Conservation (phyloP, 2,113 vertebrate species). For the Taurulus bubalis region DNA sequence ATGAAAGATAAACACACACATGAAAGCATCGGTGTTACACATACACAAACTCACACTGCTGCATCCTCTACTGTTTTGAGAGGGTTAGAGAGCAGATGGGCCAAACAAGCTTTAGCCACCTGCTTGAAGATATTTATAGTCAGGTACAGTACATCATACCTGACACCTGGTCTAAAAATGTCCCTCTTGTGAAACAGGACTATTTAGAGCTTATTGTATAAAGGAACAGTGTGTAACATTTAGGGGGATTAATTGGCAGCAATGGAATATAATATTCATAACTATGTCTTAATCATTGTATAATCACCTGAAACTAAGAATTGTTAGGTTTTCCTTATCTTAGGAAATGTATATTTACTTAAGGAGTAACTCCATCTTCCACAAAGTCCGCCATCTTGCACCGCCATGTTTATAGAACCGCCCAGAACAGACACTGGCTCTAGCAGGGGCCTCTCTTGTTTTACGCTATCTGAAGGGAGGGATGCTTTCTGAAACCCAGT, state of each 20-base stretch:
- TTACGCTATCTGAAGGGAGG: too few relatives aligned
- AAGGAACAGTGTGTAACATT: background rate
- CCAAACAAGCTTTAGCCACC: slow-evolving; percentile 76
- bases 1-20: background rate
- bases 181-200: slow-evolving; percentile 9
- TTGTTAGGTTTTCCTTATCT: background rate
- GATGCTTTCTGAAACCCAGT: too few relatives aligned
- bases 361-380: too few relatives aligned
- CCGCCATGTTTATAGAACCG: background rate
- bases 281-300: background rate
- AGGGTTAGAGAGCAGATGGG: slow-evolving; percentile 78
- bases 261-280: background rate
- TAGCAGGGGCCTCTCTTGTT: too few relatives aligned
- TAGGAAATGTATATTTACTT: background rate
- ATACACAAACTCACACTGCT: background rate
- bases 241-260: background rate
- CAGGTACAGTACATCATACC: slow-evolving; percentile 28
- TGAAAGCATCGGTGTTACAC: background rate
- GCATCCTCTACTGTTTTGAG: slow-evolving; percentile 30
- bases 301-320: background rate
- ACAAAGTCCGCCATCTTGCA: background rate
- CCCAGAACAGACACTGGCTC: too few relatives aligned
- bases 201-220: slow-evolving; percentile 9
- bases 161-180: slow-evolving; percentile 46
- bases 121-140: slow-evolving; percentile 78